Base-by-base conservation (phyloP, 2,113 vertebrate genomes). In the Platysternon megacephalum region DNA sequence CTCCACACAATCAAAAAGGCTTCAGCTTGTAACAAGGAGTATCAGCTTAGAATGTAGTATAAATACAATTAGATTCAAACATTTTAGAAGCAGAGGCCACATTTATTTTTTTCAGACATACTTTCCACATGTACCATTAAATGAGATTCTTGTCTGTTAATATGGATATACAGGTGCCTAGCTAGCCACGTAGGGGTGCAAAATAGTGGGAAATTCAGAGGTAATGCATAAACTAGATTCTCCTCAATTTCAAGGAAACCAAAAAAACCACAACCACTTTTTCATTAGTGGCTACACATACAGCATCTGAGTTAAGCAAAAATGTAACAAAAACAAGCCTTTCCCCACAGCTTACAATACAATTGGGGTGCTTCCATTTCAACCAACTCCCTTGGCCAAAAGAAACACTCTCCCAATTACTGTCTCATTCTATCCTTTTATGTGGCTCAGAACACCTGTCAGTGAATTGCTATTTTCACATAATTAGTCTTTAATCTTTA, bases 401-500 rank as follows among this genome's bases (percentile, higher is more conserved):
- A 44, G 42, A 22, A 44, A 44, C 5, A 76, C 72, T 65, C 48
- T 14, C 14, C 1, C 72, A 68, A 32, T 83, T 1, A 46, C 44
- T 42, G 58, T 68, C 79, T 26, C 0, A 0, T 72, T 82, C 72
- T 65, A 12, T n/a, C 85, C 52, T 21, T 39, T 90, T 55, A 78
- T 5, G 78, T 49, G 12, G 8, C 88, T 72, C 14, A 76, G 1
- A 55, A 32, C 83, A 87, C 72, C 90, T 91, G 88, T n/a, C 55
- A 86, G 76, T 7, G 53, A 87, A 35, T 19, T 49, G 13, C 83
- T 46, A 17, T 55, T 21, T 26, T 55, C 61, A 32, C 17, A 0
- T 26, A 79, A 90, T 94, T 82, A 55, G 13, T 26, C 86, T 82
- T 79, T 79, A 87, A 96, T 95, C 56, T 93, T 82, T 68, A 89